Percentiles rank a stretch among this genome's conserved stretches.
phyloP scores from a whole-genome alignment of 2,113 vertebrate species.

The Thunnus thynnus region DNA sequence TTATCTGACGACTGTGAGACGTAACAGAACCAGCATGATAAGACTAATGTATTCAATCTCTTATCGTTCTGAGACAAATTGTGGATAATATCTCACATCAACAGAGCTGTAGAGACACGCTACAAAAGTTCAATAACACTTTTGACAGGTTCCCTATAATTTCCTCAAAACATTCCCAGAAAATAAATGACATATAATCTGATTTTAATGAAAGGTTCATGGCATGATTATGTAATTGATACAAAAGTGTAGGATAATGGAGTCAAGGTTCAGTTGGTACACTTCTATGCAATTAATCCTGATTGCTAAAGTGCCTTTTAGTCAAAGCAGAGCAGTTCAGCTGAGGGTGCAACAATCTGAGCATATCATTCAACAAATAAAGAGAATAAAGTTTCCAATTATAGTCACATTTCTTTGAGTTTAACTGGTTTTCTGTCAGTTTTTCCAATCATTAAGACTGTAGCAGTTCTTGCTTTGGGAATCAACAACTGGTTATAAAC shows the following conservation, averaged over 20 bases:
- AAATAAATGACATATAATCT: too few relatives aligned
- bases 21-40: not conserved
- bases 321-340: too few relatives aligned
- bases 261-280: not conserved
- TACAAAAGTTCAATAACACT: too few relatives aligned
- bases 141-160: too few relatives aligned
- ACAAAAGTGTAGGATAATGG: not conserved
- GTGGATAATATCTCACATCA: not conserved
- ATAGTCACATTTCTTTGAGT: not conserved
- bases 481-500: too few relatives aligned
- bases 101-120: not conserved
- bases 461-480: too few relatives aligned
- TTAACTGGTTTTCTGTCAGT: not conserved
- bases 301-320: too few relatives aligned
- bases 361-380: not conserved
- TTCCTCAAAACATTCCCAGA: too few relatives aligned
- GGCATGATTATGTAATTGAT: too few relatives aligned
- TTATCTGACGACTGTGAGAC: not conserved
- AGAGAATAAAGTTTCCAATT: not conserved
- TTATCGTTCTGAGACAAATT: not conserved
- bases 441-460: not conserved
- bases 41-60: not conserved
- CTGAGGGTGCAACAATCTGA: not conserved
- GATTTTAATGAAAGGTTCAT: too few relatives aligned
- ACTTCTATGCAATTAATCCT: too few relatives aligned